Evolutionary conservation across 2,888 invertebrate genomes (phyloP), one percentile per base, ranked within the genome.

Genomic region (Lagria hirta): DNA sequence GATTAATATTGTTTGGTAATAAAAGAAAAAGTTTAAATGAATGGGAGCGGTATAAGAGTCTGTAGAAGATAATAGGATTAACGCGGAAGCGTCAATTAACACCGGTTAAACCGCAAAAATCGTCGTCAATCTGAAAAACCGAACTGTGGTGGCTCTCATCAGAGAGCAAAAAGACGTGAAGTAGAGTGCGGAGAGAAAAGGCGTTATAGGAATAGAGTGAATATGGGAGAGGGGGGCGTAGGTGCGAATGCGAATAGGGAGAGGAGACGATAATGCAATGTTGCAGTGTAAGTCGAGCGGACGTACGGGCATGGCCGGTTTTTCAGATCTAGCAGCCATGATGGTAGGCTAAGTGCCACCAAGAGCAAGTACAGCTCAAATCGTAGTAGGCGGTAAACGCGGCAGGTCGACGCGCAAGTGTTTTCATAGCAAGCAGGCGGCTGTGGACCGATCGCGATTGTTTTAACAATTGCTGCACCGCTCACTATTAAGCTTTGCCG

Each of bases 351-450:
- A 64, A 64, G 62, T 63, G 64, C 59, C 58, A 62, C 61, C 60
- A 57, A 61, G 55, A 60, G 61, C 61, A 62, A 57, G 58, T 60
- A 52, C 57, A 53, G 63, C 64, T 68, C 69, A 66, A 65, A 66
- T 66, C 68, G 64, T 68, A 64, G 69, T 68, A 69, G 69, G 69
- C 68, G 70, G 69, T 60, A 65, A 65, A 66, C 65, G 65, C 65
- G 67, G 65, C 66, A 68, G 67, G 66, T 68, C 66, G 65, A 61
- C 65, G 66, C 70, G 67, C 67, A 66, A 67, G 67, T 66, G 68
- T 66, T 68, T 66, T 62, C 58, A 56, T 60, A 64, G 61, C 60
- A 61, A 59, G 61, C 60, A 60, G 52, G 54, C 56, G 58, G 58
- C 45, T 51, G 53, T 57, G 58, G 53, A 52, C 48, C 52, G 51